phyloP scores from a whole-genome alignment of 2,797 vertebrate genomes.

The Neostethus bicornis region DNA sequence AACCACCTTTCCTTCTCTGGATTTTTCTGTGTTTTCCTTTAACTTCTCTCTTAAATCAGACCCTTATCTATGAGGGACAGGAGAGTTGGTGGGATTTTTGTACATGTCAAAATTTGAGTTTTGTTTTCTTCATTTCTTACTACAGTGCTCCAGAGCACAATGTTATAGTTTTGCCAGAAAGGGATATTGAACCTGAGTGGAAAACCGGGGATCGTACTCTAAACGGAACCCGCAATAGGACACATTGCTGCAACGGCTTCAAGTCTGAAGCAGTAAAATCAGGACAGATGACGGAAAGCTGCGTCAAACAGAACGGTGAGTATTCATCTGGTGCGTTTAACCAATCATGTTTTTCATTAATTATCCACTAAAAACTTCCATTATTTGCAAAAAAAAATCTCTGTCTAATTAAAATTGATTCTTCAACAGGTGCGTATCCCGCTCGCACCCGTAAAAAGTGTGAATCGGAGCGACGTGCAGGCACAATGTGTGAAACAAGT shows the following conservation, averaged over 20 bases:
- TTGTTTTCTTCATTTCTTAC: constrained; percentile 6
- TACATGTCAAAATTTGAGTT: neutral
- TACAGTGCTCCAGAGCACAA: constrained; percentile 85
- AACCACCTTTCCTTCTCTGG: too few species aligned
- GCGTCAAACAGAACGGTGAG: constrained; percentile 85
- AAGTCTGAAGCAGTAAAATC: constrained; percentile 80
- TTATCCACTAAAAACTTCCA: neutral
- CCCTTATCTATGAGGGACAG: neutral
- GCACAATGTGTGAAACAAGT: constrained; percentile 90
- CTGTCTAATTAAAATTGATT: neutral
- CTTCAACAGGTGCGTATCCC: constrained; percentile 66
- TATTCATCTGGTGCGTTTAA: neutral
- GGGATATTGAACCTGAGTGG: constrained; percentile 83
- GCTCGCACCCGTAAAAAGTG: constrained; percentile 80
- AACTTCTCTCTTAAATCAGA: neutral
- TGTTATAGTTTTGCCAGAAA: constrained; percentile 76
- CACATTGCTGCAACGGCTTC: constrained; percentile 74
- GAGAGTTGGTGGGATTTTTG: neutral
- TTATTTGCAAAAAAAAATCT: neutral
- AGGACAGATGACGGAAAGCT: constrained; percentile 68
- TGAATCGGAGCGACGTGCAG: constrained; percentile 80
- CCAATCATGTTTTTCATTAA: neutral
- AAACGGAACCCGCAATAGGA: constrained; percentile 68
- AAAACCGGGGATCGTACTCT: constrained; percentile 71
- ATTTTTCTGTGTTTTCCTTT: too few species aligned